These are phyloP conservation scores for Pollenia angustigena DNA, from an alignment of 2,888 invertebrate genomes.

Conservation along the genomic window DNA sequence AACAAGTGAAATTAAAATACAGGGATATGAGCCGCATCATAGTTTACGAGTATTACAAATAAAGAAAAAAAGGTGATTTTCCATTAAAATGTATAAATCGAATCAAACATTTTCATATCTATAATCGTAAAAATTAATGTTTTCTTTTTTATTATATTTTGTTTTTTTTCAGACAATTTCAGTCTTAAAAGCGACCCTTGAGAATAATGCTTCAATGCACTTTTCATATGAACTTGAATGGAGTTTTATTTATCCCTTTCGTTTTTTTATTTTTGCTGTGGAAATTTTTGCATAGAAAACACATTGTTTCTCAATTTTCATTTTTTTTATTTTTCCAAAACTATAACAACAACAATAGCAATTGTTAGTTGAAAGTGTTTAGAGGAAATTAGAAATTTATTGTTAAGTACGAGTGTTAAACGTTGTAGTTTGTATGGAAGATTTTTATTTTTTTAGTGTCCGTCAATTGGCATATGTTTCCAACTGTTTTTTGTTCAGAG, in stretches of 20 bases:
- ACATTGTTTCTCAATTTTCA: slow-evolving; percentile 47
- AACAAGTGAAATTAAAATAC: slow-evolving; percentile 3
- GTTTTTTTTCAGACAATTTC: slow-evolving; percentile 48
- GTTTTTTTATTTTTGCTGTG: not conserved
- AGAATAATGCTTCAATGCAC: slow-evolving; percentile 71
- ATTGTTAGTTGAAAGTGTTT: slow-evolving; percentile 33
- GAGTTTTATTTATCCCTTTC: slow-evolving; percentile 1
- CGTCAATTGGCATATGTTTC: slow-evolving; percentile 24
- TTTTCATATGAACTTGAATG: slow-evolving; percentile 45
- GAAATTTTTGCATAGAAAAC: slow-evolving; percentile 63
- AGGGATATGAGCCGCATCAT: slow-evolving; percentile 53
- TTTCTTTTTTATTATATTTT: slow-evolving; percentile 49
- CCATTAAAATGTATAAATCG: slow-evolving; percentile 56
- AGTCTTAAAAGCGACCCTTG: slow-evolving; percentile 63
- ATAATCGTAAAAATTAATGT: slow-evolving; percentile 71
- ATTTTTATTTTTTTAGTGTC: slow-evolving; percentile 7
- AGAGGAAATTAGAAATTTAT: slow-evolving; percentile 54
- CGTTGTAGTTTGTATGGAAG: not conserved
- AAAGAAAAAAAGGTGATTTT: slow-evolving; percentile 32
- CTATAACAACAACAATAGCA: not conserved
- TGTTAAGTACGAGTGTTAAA: slow-evolving; percentile 40
- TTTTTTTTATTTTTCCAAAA: not conserved
- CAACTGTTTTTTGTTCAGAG: not conserved
- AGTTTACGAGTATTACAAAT: slow-evolving; percentile 26
- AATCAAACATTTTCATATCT: slow-evolving; percentile 56